Percentiles rank a stretch among this genome's conserved stretches.
Evolutionary conservation across 2,113 vertebrate genomes (phyloP).

Genomic region (Nestor notabilis): DNA sequence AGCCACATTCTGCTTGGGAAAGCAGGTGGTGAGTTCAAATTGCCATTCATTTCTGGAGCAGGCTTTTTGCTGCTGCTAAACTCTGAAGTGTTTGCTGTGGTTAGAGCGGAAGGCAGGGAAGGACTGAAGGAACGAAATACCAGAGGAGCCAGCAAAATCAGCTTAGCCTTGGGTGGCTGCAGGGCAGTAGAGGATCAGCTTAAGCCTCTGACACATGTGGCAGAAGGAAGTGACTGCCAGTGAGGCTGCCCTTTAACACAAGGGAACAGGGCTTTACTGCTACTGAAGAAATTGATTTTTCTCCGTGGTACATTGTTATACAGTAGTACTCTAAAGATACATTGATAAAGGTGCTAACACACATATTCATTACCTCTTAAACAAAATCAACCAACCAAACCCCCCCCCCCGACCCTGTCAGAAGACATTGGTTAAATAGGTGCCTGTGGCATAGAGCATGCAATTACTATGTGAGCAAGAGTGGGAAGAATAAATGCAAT

Average conservation of each 20-base stretch:
- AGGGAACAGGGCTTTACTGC: neutral
- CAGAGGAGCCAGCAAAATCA: constrained; percentile 4
- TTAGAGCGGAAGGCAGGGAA: neutral
- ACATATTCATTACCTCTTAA: neutral
- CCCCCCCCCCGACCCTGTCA: too few relatives aligned
- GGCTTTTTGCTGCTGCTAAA: neutral
- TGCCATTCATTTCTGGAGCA: neutral
- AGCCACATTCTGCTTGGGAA: neutral
- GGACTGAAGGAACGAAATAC: neutral
- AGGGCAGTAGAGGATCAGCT: neutral
- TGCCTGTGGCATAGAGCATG: neutral
- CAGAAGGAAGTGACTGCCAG: neutral
- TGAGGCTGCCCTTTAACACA: neutral
- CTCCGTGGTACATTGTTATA: neutral
- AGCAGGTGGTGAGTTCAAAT: neutral
- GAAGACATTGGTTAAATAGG: neutral
- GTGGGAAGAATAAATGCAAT: neutral
- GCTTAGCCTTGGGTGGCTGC: neutral
- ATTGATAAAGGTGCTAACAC: neutral
- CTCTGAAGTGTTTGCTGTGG: neutral
- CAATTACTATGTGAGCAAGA: neutral
- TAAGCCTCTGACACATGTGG: constrained; percentile 2
- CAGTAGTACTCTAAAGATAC: neutral
- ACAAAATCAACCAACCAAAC: neutral
- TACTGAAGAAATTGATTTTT: neutral